A percentile compares a stretch with the other conserved stretches of the same genome.
These are phyloP conservation scores for Mimas tiliae DNA, from an alignment of 2,888 invertebrate genomes.

Conservation along the genomic window DNA sequence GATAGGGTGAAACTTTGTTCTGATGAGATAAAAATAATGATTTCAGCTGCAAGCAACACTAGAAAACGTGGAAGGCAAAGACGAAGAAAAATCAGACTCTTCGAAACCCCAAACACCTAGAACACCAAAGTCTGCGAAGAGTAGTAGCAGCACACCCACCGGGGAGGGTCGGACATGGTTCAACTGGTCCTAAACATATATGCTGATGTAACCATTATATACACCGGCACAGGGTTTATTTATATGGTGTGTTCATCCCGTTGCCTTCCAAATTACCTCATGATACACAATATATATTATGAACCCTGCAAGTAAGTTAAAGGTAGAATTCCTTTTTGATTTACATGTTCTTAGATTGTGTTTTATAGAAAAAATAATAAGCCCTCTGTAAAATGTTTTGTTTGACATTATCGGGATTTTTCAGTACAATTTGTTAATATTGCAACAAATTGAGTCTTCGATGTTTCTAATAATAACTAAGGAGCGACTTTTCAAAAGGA, in stretches of 20 bases:
- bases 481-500: too few relatives aligned
- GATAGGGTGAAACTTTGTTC: too few relatives aligned
- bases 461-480: too few relatives aligned
- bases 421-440: too few relatives aligned
- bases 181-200: slow-evolving; percentile 76
- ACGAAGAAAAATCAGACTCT: slow-evolving; percentile 56
- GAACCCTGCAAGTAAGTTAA: not conserved
- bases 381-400: not conserved
- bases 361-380: not conserved
- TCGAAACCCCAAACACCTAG: slow-evolving; percentile 63
- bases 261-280: slow-evolving; percentile 42
- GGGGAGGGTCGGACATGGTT: slow-evolving; percentile 82
- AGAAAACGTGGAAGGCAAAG: slow-evolving; percentile 54
- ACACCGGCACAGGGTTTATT: slow-evolving; percentile 43
- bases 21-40: not conserved
- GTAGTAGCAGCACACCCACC: slow-evolving; percentile 61
- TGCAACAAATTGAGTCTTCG: too few relatives aligned
- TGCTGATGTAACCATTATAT: not conserved
- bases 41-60: slow-evolving; percentile 71
- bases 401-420: too few relatives aligned
- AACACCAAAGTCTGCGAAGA: slow-evolving; percentile 62
- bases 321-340: too few relatives aligned
- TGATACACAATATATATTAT: not conserved
- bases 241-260: slow-evolving; percentile 50
- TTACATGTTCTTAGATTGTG: not conserved